Conservation (phyloP, 2,113 vertebrate species). For the Hiodon tergisus region DNA sequence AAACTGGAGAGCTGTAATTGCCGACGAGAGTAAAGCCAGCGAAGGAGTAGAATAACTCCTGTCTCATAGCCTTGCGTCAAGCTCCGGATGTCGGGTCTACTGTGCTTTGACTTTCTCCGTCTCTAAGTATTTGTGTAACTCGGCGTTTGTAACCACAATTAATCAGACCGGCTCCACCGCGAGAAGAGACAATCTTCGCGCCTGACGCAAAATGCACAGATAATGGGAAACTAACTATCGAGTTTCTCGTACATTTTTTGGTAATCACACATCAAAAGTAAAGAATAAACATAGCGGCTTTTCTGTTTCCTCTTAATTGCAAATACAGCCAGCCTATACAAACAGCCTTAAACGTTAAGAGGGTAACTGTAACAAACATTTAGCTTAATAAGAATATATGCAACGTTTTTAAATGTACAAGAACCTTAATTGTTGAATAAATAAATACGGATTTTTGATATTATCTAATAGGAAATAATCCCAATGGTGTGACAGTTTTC, state of each 20-base stretch:
- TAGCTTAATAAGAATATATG: neutral
- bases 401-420: neutral
- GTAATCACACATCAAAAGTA: constrained; percentile 18
- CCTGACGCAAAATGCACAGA: neutral
- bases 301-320: neutral
- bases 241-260: neutral
- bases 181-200: neutral
- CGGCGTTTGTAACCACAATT: constrained; percentile 4
- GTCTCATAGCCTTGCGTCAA: constrained; percentile 20
- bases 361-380: neutral
- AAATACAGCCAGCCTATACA: neutral
- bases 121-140: neutral
- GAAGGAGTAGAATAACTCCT: constrained; percentile 11
- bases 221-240: constrained; percentile 15
- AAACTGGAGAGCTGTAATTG: constrained; percentile 33
- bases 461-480: too few relatives aligned
- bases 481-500: constrained; percentile 6
- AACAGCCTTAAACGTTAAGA: too few relatives aligned
- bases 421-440: neutral
- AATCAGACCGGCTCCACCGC: neutral
- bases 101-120: constrained; percentile 7
- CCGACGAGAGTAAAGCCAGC: constrained; percentile 19
- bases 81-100: constrained; percentile 21
- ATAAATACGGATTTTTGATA: neutral
- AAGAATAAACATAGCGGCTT: constrained; percentile 13